A percentile compares a stretch with the other conserved stretches of the same genome.
Conservation (phyloP, 2,797 vertebrate species). For the Todus mexicanus region DNA sequence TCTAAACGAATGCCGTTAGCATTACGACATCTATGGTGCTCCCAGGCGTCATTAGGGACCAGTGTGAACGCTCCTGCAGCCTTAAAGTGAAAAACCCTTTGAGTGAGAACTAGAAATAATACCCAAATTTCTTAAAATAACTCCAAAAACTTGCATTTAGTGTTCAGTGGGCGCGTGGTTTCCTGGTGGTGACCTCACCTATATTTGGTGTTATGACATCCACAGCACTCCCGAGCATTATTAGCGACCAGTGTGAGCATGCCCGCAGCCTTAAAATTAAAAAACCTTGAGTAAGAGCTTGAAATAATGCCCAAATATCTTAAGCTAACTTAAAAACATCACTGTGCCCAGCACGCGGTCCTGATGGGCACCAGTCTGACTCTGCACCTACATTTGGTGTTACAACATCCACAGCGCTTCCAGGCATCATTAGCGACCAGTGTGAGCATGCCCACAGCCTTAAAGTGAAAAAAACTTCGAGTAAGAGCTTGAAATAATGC, state of each 20-base stretch:
- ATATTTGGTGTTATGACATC: not conserved
- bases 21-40: accelerated
- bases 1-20: not conserved
- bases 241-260: not conserved
- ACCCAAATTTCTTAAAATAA: too few relatives aligned
- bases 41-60: not conserved
- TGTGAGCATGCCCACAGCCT: not conserved
- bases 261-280: not conserved
- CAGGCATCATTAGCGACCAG: not conserved
- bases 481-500: not conserved
- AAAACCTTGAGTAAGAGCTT: not conserved
- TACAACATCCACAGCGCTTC: not conserved
- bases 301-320: not conserved
- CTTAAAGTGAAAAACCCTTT: not conserved
- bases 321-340: too few relatives aligned
- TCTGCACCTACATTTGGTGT: not conserved
- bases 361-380: too few relatives aligned
- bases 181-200: too few relatives aligned
- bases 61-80: not conserved
- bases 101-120: not conserved
- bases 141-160: too few relatives aligned
- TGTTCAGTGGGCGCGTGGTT: too few relatives aligned
- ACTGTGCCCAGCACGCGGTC: too few relatives aligned
- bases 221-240: accelerated
- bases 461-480: not conserved